These are phyloP conservation scores for Drosophila neonasuta DNA, from an alignment of 2,888 invertebrate species.

Conservation along the genomic window DNA sequence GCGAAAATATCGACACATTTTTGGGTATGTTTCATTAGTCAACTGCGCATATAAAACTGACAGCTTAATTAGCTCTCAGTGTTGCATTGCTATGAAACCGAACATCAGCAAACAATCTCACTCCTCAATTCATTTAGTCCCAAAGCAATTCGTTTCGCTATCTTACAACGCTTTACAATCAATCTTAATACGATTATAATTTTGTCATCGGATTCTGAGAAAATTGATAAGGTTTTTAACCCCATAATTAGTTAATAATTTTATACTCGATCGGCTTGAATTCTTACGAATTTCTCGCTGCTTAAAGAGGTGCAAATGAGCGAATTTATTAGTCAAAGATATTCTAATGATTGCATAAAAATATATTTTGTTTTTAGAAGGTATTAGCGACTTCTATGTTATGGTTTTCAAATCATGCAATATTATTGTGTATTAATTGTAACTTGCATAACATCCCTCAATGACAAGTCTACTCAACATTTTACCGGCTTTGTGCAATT, in stretches of 20 bases:
- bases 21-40: slow-evolving; percentile 51
- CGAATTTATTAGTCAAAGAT: too few relatives aligned
- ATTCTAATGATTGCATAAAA: not conserved
- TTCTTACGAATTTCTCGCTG: not conserved
- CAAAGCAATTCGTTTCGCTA: slow-evolving; percentile 8
- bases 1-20: slow-evolving; percentile 45
- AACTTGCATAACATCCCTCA: not conserved
- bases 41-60: slow-evolving; percentile 52
- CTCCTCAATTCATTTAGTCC: not conserved
- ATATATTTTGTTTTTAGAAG: not conserved
- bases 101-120: not conserved
- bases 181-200: slow-evolving; percentile 12
- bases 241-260: not conserved
- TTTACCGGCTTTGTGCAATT: not conserved
- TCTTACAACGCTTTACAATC: slow-evolving; percentile 9
- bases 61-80: slow-evolving; percentile 43
- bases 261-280: not conserved
- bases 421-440: not conserved
- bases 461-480: not conserved
- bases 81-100: slow-evolving; percentile 20
- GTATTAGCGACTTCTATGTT: not conserved
- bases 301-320: not conserved
- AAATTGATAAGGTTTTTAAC: slow-evolving; percentile 4
- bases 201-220: not conserved
- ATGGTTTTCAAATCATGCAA: not conserved